These are phyloP conservation scores for Glyphotaelius pellucidus DNA, from an alignment of 2,888 invertebrate genomes.

Conservation along the genomic window DNA sequence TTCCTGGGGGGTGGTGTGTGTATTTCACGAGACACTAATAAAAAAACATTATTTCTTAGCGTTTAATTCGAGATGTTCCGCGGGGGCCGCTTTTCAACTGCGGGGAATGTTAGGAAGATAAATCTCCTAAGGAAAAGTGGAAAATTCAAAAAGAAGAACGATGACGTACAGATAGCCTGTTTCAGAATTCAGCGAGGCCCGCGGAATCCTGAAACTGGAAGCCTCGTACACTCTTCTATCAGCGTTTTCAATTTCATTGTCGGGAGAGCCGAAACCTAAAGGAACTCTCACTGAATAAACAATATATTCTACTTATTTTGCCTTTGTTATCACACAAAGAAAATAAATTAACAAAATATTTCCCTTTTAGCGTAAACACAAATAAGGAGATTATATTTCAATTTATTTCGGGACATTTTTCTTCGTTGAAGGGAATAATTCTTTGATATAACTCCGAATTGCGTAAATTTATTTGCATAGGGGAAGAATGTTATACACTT, in stretches of 20 bases:
- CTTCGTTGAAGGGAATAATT: not conserved
- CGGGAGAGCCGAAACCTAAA: not conserved
- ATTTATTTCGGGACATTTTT: slow-evolving; percentile 13
- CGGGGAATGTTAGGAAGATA: slow-evolving; percentile 16
- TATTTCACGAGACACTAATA: slow-evolving; percentile 20
- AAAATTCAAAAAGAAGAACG: not conserved
- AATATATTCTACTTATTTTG: slow-evolving; percentile 18
- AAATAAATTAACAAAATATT: slow-evolving; percentile 32
- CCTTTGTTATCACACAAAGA: slow-evolving; percentile 30
- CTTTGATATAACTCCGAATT: not conserved
- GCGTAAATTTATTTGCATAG: not conserved
- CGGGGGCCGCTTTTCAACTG: slow-evolving; percentile 10
- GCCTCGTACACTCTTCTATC: not conserved
- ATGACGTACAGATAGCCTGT: not conserved
- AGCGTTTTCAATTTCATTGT: not conserved
- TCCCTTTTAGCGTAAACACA: slow-evolving; percentile 18
- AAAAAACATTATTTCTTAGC: slow-evolving; percentile 7
- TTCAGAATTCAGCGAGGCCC: not conserved
- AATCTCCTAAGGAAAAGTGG: slow-evolving; percentile 3
- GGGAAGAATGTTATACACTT: not conserved
- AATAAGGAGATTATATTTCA: slow-evolving; percentile 35
- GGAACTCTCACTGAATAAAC: slow-evolving; percentile 10
- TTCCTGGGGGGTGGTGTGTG: not conserved
- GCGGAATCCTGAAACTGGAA: slow-evolving; percentile 8
- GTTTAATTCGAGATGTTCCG: slow-evolving; percentile 6